Conservation (phyloP, 2,113 vertebrate species). For the Steatornis caripensis region DNA sequence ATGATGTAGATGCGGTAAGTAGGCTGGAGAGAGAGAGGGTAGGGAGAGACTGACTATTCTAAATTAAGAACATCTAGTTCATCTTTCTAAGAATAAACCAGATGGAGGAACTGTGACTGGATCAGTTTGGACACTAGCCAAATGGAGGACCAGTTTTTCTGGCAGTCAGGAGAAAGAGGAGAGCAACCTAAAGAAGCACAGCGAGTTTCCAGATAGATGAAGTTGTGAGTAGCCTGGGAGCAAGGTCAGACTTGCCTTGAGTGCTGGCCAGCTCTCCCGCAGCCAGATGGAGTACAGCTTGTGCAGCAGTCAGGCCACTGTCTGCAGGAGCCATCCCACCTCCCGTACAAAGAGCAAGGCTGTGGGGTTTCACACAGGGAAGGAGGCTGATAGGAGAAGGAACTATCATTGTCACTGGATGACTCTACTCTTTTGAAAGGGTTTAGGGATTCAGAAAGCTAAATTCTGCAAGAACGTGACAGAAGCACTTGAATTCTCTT, state of each 20-base stretch:
- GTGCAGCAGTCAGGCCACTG: background rate
- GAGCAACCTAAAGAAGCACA: background rate
- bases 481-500: background rate
- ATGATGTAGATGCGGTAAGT: background rate
- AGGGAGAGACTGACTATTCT: background rate
- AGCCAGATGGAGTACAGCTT: background rate
- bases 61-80: background rate
- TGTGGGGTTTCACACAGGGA: background rate
- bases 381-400: background rate
- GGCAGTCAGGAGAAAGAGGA: background rate
- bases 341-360: background rate
- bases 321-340: background rate
- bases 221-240: background rate
- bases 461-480: background rate
- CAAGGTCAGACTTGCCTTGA: slow-evolving; percentile 10
- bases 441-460: background rate
- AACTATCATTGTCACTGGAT: background rate
- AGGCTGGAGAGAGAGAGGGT: background rate
- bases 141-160: background rate
- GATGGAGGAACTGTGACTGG: background rate
- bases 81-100: slow-evolving; percentile 33
- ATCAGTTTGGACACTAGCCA: slow-evolving; percentile 5
- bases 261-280: background rate
- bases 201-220: background rate
- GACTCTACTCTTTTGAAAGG: background rate